Evolutionary conservation across 2,888 invertebrate species (phyloP).

Genomic region (Ochropacha duplaris): DNA sequence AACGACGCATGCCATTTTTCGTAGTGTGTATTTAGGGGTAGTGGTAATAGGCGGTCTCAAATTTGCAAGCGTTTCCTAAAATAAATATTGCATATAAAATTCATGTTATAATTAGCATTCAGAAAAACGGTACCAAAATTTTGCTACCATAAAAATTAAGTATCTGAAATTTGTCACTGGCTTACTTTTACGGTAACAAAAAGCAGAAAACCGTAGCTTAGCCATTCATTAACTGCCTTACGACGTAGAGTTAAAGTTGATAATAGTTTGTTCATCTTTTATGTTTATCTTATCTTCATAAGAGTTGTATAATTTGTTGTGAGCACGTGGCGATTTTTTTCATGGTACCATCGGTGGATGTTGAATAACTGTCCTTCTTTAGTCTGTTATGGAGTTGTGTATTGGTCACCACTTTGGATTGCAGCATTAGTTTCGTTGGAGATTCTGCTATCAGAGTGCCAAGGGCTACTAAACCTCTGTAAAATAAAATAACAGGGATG

Average conservation of each 20-base stretch:
- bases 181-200: neutral
- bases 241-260: conserved; percentile 7
- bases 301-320: conserved; percentile 68
- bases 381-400: conserved; percentile 59
- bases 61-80: neutral
- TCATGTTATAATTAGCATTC: neutral
- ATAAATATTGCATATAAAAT: neutral
- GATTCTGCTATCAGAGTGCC: conserved; percentile 86
- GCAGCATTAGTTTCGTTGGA: conserved; percentile 64
- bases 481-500: conserved; percentile 20
- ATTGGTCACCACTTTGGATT: conserved; percentile 66
- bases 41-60: neutral
- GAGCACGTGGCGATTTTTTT: conserved; percentile 67
- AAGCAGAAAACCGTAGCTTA: neutral
- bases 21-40: no score
- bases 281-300: no score
- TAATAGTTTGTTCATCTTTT: conserved; percentile 37
- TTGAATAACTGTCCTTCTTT: conserved; percentile 58
- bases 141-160: neutral
- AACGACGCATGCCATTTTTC: no score
- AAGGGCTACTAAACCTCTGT: conserved; percentile 88
- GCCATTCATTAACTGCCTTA: conserved; percentile 34
- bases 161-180: neutral
- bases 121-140: neutral
- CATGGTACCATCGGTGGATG: conserved; percentile 49